Evolutionary conservation across 1,140 invertebrate species (phyloP).

Genomic region (Platyscapa corneri): DNA sequence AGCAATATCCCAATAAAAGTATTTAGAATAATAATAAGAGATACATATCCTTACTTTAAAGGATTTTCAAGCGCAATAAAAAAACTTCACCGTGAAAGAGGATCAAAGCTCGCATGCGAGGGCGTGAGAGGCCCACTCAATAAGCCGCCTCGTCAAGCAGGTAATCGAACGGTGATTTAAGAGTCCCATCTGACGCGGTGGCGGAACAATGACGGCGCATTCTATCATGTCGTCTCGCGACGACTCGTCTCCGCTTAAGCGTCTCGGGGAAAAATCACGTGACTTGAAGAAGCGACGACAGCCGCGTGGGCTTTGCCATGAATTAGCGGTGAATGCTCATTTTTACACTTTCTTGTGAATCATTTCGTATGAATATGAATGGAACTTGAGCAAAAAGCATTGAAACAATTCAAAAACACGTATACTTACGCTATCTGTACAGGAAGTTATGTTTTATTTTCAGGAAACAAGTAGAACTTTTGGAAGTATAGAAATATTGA

Average conservation of each 20-base stretch:
- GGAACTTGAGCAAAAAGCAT: no score
- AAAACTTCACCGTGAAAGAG: no score
- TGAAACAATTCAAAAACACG: not conserved
- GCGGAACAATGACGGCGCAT: conserved; percentile 26
- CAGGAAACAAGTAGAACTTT: no score
- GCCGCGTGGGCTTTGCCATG: not conserved
- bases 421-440: not conserved
- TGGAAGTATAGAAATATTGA: no score
- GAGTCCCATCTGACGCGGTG: not conserved
- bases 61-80: no score
- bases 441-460: not conserved
- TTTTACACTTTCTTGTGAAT: not conserved
- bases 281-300: conserved; percentile 1
- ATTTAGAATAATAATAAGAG: no score
- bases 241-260: not conserved
- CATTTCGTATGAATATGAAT: not conserved
- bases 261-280: not conserved
- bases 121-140: not conserved
- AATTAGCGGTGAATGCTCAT: not conserved
- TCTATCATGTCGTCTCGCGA: not conserved
- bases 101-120: not conserved
- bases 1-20: no score
- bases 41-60: no score
- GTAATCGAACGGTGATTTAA: conserved; percentile 65
- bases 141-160: not conserved